Evolutionary conservation across 2,888 invertebrate species (phyloP).

Genomic region (Pachymerium ferrugineum): DNA sequence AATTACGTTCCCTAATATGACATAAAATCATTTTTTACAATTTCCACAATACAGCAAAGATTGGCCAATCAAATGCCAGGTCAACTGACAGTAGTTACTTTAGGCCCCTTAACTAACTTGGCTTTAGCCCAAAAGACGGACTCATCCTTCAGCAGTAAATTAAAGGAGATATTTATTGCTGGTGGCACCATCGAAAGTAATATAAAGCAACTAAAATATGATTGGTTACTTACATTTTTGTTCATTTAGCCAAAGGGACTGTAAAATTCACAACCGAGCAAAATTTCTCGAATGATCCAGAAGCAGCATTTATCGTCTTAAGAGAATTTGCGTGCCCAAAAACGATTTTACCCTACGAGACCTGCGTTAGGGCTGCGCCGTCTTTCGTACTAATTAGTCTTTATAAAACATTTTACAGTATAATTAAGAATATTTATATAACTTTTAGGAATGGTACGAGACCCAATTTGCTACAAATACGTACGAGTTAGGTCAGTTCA

Average conservation of each 20-base stretch:
- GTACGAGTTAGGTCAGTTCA: neutral
- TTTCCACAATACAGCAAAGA: neutral
- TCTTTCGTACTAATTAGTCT: conserved; percentile 45
- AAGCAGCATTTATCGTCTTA: conserved; percentile 67
- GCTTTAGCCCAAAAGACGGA: conserved; percentile 30
- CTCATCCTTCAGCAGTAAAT: conserved; percentile 23
- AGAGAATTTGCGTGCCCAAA: conserved; percentile 55
- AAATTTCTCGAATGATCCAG: conserved; percentile 71
- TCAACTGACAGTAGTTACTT: conserved; percentile 20
- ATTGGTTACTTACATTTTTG: no score
- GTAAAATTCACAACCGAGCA: conserved; percentile 62
- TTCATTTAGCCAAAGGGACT: conserved; percentile 52
- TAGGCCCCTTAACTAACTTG: conserved; percentile 30
- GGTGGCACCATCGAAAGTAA: conserved; percentile 40
- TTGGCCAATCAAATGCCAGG: conserved; percentile 20
- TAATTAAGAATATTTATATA: no score
- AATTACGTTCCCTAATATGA: neutral
- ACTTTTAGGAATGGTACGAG: neutral
- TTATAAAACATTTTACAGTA: no score
- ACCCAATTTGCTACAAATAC: neutral
- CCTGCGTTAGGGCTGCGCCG: conserved; percentile 51
- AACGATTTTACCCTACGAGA: conserved; percentile 65
- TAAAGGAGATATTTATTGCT: conserved; percentile 32
- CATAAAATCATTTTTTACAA: neutral
- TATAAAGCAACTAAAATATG: neutral